A percentile compares a stretch with the other conserved stretches of the same genome.
These are phyloP conservation scores for Chymomyza amoena DNA, from an alignment of 2,888 invertebrate species.

Conservation along the genomic window DNA sequence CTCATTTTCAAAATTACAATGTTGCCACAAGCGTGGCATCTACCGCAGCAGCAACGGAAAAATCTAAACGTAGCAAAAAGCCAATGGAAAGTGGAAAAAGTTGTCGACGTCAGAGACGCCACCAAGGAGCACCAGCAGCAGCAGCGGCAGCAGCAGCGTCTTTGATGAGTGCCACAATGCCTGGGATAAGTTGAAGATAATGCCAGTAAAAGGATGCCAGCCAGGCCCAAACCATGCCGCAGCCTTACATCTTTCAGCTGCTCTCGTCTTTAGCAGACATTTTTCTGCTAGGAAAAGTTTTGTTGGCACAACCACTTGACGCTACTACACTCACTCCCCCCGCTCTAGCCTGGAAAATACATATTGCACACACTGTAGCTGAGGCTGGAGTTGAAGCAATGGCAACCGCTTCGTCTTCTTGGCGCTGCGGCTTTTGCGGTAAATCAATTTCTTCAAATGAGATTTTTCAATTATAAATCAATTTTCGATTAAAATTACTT, in stretches of 20 bases:
- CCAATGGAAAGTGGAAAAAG: slow-evolving; percentile 75
- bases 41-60: slow-evolving; percentile 57
- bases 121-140: too few relatives aligned
- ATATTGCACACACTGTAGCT: slow-evolving; percentile 61
- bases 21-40: slow-evolving; percentile 67
- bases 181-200: slow-evolving; percentile 19
- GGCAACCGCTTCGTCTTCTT: slow-evolving; percentile 12
- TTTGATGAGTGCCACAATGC: slow-evolving; percentile 49
- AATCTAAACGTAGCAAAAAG: slow-evolving; percentile 73
- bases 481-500: slow-evolving; percentile 79
- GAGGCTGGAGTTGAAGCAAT: background rate
- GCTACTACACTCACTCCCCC: slow-evolving; percentile 57
- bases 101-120: slow-evolving; percentile 51
- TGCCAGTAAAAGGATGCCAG: slow-evolving; percentile 41
- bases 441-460: slow-evolving; percentile 77
- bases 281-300: slow-evolving; percentile 62
- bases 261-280: slow-evolving; percentile 55
- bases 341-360: slow-evolving; percentile 32
- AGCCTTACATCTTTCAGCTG: slow-evolving; percentile 48
- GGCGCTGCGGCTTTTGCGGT: slow-evolving; percentile 71
- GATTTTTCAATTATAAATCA: slow-evolving; percentile 80
- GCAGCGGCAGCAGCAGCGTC: slow-evolving; percentile 29
- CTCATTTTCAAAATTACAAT: slow-evolving; percentile 77
- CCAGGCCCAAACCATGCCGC: slow-evolving; percentile 17
- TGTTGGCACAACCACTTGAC: slow-evolving; percentile 69